Percentiles rank a stretch among this genome's conserved stretches.
Evolutionary conservation across 2,113 vertebrate species (phyloP).

Genomic region (Megaleporinus macrocephalus): DNA sequence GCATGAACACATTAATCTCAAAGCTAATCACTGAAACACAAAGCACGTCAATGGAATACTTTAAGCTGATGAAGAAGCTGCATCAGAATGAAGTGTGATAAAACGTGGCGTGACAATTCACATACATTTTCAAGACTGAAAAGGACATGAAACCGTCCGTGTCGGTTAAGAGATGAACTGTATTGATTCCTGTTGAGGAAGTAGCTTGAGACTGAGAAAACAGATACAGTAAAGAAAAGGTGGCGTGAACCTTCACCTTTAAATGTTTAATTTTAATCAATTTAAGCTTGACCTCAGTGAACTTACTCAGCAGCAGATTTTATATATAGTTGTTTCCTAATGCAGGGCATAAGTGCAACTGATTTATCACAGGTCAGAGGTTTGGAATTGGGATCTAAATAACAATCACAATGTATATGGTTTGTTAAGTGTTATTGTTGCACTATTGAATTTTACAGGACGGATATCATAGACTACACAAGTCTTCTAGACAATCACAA

Average conservation of each 20-base stretch:
- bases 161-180: constrained; percentile 6
- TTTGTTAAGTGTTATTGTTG: no score
- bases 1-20: background rate
- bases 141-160: background rate
- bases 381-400: no score
- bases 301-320: background rate
- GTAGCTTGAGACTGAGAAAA: background rate
- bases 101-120: background rate
- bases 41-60: background rate
- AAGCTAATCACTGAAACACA: background rate
- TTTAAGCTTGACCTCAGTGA: background rate
- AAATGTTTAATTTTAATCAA: background rate
- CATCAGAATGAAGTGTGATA: background rate
- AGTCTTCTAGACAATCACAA: background rate
- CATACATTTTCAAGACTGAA: background rate
- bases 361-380: no score
- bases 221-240: background rate
- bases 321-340: background rate
- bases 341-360: no score
- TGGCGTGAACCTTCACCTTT: background rate
- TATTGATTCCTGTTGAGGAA: background rate
- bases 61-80: background rate
- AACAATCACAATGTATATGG: no score
- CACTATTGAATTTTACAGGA: no score
- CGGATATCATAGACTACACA: no score